These are phyloP conservation scores for Coleophora flavipennella DNA, from an alignment of 2,888 invertebrate species.

Conservation along the genomic window DNA sequence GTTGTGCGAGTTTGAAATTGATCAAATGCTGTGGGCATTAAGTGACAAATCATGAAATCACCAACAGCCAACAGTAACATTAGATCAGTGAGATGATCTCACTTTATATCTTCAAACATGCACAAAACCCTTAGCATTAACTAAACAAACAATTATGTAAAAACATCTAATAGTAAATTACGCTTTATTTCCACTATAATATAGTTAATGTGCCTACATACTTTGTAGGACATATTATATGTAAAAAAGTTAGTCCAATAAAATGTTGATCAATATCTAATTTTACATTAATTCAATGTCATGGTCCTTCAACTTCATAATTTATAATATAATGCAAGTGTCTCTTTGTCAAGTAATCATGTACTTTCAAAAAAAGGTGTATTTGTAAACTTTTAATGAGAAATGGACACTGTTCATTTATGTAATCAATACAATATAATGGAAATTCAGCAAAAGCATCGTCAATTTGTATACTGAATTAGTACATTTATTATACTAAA, in stretches of 20 bases:
- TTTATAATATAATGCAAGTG: constrained; percentile 37
- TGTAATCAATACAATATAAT: constrained; percentile 9
- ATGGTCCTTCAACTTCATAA: constrained; percentile 53
- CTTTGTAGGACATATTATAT: constrained; percentile 29
- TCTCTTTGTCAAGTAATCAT: not conserved
- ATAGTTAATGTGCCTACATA: constrained; percentile 32
- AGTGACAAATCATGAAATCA: not conserved
- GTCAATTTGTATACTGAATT: constrained; percentile 4
- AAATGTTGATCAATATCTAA: constrained; percentile 67
- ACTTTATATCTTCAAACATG: not conserved
- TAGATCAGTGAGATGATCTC: too few relatives aligned
- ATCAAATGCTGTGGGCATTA: too few relatives aligned
- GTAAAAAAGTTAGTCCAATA: constrained; percentile 46
- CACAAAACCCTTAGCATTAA: constrained; percentile 5
- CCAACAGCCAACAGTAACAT: not conserved
- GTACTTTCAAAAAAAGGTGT: too few relatives aligned
- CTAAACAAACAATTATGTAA: not conserved
- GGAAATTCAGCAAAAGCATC: constrained; percentile 10
- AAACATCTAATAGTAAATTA: constrained; percentile 1
- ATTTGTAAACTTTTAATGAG: too few relatives aligned
- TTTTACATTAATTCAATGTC: constrained; percentile 35
- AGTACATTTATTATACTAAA: too few relatives aligned
- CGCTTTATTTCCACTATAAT: constrained; percentile 43
- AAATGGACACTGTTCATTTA: constrained; percentile 2
- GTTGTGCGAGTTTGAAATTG: constrained; percentile 7